These are phyloP conservation scores for Ophion obscuratus DNA, from an alignment of 2,888 invertebrate genomes.

Conservation along the genomic window DNA sequence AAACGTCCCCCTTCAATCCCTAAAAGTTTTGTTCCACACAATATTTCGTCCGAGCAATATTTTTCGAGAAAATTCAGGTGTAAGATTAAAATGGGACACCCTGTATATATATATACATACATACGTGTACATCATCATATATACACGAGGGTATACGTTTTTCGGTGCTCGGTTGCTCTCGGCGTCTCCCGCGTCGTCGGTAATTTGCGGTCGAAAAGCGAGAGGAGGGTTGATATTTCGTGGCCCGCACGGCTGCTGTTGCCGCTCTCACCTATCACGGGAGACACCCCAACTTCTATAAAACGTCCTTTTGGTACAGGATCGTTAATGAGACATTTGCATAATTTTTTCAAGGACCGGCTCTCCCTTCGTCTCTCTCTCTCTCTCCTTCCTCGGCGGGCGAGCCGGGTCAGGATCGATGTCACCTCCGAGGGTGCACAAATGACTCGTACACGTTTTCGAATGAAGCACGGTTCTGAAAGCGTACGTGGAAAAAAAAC, in stretches of 20 bases:
- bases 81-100: too few species aligned
- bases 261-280: conserved; percentile 1
- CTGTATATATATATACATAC: neutral
- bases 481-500: conserved; percentile 64
- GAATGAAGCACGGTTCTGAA: neutral
- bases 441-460: conserved; percentile 63
- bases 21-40: too few species aligned
- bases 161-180: conserved; percentile 26
- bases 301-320: conserved; percentile 52
- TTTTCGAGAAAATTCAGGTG: too few species aligned
- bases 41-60: too few species aligned
- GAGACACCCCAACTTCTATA: conserved; percentile 54
- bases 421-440: conserved; percentile 60
- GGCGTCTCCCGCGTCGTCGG: conserved; percentile 48
- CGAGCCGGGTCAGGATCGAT: conserved; percentile 68
- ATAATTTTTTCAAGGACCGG: conserved; percentile 72
- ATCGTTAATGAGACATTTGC: conserved; percentile 79
- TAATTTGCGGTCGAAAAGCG: conserved; percentile 55
- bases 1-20: too few species aligned
- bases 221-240: conserved; percentile 39
- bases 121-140: conserved; percentile 38
- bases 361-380: conserved; percentile 62
- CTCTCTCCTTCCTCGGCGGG: conserved; percentile 23
- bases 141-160: conserved; percentile 41
- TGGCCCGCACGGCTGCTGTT: conserved; percentile 28